A percentile compares a stretch with the other conserved stretches of the same genome.
Evolutionary conservation across 2,888 invertebrate species (phyloP).

Genomic region (Scotopteryx bipunctaria): DNA sequence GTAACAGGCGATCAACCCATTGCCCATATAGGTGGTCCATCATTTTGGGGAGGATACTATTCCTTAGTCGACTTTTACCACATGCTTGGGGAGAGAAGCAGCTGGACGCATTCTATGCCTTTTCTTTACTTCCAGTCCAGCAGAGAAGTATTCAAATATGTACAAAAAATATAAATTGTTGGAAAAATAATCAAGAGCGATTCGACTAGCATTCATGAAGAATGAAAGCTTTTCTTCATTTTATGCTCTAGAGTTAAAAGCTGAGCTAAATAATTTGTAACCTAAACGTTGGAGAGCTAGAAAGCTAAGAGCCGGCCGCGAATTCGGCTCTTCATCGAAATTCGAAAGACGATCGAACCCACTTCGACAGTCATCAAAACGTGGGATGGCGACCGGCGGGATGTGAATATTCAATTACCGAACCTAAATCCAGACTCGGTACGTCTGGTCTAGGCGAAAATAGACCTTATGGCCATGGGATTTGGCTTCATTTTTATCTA

Average conservation of each 20-base stretch:
- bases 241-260: background rate
- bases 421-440: conserved; percentile 50
- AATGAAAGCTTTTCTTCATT: background rate
- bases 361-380: conserved; percentile 57
- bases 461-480: conserved; percentile 40
- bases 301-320: conserved; percentile 7
- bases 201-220: too few species aligned
- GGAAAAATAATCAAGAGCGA: too few species aligned
- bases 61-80: too few species aligned
- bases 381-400: conserved; percentile 55
- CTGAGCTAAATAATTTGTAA: background rate
- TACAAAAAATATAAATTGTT: too few species aligned
- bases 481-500: conserved; percentile 24
- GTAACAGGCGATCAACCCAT: too few species aligned
- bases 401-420: conserved; percentile 73
- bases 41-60: too few species aligned
- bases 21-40: too few species aligned
- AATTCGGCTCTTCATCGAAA: conserved; percentile 17
- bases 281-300: background rate
- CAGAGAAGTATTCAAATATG: too few species aligned
- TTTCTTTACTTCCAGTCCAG: too few species aligned
- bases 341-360: conserved; percentile 44
- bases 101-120: too few species aligned
- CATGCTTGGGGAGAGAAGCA: too few species aligned
- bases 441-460: conserved; percentile 33